Evolutionary conservation across 2,797 vertebrate species (phyloP).

Genomic region (Pseudochromis fuscus): DNA sequence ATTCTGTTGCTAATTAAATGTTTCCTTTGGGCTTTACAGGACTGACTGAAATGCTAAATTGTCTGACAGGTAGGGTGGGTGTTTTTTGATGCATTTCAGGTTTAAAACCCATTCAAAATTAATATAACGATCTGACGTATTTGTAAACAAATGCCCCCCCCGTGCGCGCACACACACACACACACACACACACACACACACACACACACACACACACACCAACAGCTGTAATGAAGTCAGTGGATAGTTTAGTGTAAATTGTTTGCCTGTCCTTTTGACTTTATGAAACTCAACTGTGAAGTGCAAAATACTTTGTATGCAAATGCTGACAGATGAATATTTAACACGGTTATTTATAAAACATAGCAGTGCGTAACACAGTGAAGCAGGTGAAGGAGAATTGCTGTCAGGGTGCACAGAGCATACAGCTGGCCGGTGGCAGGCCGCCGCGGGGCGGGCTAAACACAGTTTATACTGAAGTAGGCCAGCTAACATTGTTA

Average conservation of each 20-base stretch:
- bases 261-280: constrained; percentile 69
- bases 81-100: not conserved
- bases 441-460: constrained; percentile 3
- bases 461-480: constrained; percentile 32
- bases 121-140: not conserved
- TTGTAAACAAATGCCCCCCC: no score
- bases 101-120: not conserved
- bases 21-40: not conserved
- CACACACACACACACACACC: not conserved
- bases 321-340: constrained; percentile 77
- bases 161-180: no score
- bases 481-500: constrained; percentile 44
- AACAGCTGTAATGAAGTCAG: not conserved
- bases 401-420: constrained; percentile 59
- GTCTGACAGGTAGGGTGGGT: no score
- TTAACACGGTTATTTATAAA: constrained; percentile 78
- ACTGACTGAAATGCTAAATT: not conserved
- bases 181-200: not conserved
- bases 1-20: not conserved
- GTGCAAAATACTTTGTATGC: constrained; percentile 66
- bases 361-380: constrained; percentile 46
- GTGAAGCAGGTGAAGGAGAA: constrained; percentile 75
- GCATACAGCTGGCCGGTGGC: constrained; percentile 65
- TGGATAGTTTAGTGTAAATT: constrained; percentile 15
- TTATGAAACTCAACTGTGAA: constrained; percentile 61